These are phyloP conservation scores for Nesidiocoris tenuis DNA, from an alignment of 2,888 invertebrate genomes.

Conservation along the genomic window DNA sequence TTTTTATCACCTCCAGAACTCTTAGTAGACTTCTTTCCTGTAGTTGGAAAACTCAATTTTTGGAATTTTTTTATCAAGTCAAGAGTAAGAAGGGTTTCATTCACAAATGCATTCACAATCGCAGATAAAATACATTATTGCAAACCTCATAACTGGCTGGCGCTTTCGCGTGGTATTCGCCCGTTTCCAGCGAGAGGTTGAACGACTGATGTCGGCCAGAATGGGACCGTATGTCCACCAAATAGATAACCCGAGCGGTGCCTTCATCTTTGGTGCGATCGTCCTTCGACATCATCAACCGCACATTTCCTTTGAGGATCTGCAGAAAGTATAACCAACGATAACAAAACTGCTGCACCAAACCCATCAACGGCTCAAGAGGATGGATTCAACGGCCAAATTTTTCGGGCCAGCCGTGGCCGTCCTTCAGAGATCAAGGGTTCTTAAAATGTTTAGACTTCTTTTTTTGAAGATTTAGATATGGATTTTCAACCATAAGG, in stretches of 20 bases:
- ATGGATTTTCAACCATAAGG: not conserved
- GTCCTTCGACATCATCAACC: conserved; percentile 55
- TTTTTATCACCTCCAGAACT: conserved; percentile 56
- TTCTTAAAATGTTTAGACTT: not conserved
- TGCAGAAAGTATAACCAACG: conserved; percentile 48
- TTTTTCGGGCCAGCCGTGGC: too few relatives aligned
- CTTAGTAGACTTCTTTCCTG: conserved; percentile 58
- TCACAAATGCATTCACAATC: not conserved
- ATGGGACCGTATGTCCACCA: conserved; percentile 28
- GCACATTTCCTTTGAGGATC: conserved; percentile 59
- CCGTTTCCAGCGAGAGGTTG: conserved; percentile 26
- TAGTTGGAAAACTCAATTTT: conserved; percentile 49
- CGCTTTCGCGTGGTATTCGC: conserved; percentile 3
- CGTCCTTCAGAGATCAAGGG: not conserved
- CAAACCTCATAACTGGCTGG: conserved; percentile 24
- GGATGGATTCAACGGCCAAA: too few relatives aligned
- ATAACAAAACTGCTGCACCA: not conserved
- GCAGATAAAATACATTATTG: conserved; percentile 1
- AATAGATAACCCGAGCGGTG: conserved; percentile 24
- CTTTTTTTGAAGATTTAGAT: not conserved
- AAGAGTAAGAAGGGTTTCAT: not conserved
- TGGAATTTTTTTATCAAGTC: not conserved
- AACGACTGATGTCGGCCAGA: conserved; percentile 21
- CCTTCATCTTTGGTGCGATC: conserved; percentile 24
- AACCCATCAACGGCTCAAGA: too few relatives aligned